Base-by-base conservation (phyloP, 2,888 invertebrate species). In the Oegoconia quadripuncta region DNA sequence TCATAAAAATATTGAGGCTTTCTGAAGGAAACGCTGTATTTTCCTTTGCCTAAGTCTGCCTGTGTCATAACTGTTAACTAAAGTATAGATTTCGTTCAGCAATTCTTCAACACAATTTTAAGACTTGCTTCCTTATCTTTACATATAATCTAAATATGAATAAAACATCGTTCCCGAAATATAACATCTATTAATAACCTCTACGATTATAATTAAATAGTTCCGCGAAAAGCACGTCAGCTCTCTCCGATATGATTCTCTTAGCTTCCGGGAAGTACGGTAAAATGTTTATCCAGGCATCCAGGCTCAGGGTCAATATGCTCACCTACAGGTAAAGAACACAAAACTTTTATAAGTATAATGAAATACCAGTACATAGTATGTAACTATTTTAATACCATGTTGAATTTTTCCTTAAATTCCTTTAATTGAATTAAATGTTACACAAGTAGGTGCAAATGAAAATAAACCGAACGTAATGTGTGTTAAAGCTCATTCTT, bases 231-330 rank as follows among this genome's bases (percentile, higher is more conserved):
- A 86, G 42, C 34, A 74, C 46, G 46, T 82, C 78, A 1, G 79
- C 57, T 52, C 73, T 64, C 3, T 76, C 73, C 0, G 36, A 34
- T 30, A 86, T 77, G 0, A 70, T 65, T 35, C 50, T 68, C 45
- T 61, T 59, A 0, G 78, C 78, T 32, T 77, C 75, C 0, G 86
- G 86, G 36, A 86, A 87, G 47, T 72, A 80, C 0, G 64, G 68
- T 14, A 86, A 39, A n/a, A 86, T 74, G 44, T 79, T 73, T 25
- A 66, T 59, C 84, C 83, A 86, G 0, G 75, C 59, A 31, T 86
- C 86, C 48, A 80, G 56, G 27, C 60, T 65, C 9, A 86, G 56
- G 1, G 80, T 67, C 23, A 86, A 46, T 23, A 86, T 71, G 37
- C 65, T 66, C 7, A 77, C 84, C 73, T 84, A n/a, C n/a, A n/a